Evolutionary conservation across 2,113 vertebrate species (phyloP), one percentile per base, ranked within the genome.

Genomic region (Hyperopisus bebe): DNA sequence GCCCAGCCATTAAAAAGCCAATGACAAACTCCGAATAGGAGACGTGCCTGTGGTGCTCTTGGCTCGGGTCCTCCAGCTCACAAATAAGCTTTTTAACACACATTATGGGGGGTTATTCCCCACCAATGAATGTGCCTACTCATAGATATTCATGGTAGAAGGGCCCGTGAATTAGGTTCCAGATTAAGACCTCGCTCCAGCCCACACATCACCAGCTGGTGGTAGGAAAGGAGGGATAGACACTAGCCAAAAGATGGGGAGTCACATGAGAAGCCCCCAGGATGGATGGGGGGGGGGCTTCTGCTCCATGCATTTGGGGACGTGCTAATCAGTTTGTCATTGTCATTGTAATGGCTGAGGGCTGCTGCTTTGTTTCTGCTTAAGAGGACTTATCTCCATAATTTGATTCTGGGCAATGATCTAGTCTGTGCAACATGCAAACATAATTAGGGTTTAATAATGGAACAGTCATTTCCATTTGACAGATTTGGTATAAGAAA

Each of bases 321-420:
- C 94, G 93, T 93, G 94, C 94, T 95, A 94, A 95, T 96, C 95
- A 95, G 94, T 95, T 95, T 94, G 93, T 92, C 93, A 92, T 94
- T 94, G 94, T 95, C 92, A 93, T 93, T 93, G 93, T 95, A 91
- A 92, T 92, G 90, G 91, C 85, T 35, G n/a, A 90, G 42, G 19
- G 44, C 91, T 92, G 92, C 93, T 93, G 92, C 92, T 90, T 88
- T 91, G 92, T 94, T 94, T 91, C 91, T 92, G 93, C 92, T 93
- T 92, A 93, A 94, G 93, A 95, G 94, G 93, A 93, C 93, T 96
- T 94, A 94, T 94, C 92, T 92, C 93, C 91, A 92, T 93, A 92
- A 92, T 92, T 93, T 93, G 94, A 94, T 94, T 95, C 92, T 93
- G 93, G 92, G 91, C 91, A 91, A 92, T 92, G 94, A 94, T 94